Evolutionary conservation across 2,888 invertebrate genomes (phyloP).

Genomic region (Carpatolechia fugitivella): DNA sequence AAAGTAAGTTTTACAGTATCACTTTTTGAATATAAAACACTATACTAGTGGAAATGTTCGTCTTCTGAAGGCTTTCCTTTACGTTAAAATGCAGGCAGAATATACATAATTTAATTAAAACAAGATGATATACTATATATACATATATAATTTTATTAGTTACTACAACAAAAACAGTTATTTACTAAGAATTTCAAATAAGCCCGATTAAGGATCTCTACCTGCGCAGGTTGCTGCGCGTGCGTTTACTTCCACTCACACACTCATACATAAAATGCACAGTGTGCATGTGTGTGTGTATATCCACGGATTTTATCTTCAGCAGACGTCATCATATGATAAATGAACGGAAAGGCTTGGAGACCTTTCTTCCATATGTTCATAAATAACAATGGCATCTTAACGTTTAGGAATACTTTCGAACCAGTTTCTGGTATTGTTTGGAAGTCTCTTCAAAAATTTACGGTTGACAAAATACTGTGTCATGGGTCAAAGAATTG

Average conservation of each 20-base stretch:
- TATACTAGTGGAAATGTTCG: too few relatives aligned
- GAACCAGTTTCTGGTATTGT: slow-evolving; percentile 33
- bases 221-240: slow-evolving; percentile 32
- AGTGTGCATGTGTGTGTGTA: slow-evolving; percentile 34
- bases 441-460: slow-evolving; percentile 23
- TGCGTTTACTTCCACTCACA: not conserved
- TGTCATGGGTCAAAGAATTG: slow-evolving; percentile 29
- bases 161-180: slow-evolving; percentile 30
- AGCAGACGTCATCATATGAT: slow-evolving; percentile 60
- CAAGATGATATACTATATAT: too few relatives aligned
- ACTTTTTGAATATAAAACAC: too few relatives aligned
- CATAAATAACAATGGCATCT: slow-evolving; percentile 58
- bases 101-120: too few relatives aligned
- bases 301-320: slow-evolving; percentile 60
- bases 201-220: slow-evolving; percentile 36
- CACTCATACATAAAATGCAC: slow-evolving; percentile 12
- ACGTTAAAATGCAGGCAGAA: too few relatives aligned
- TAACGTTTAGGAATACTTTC: slow-evolving; percentile 47
- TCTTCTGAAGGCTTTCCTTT: too few relatives aligned
- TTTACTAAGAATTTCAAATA: slow-evolving; percentile 40
- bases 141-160: too few relatives aligned
- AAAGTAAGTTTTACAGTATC: too few relatives aligned
- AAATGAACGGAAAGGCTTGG: slow-evolving; percentile 63
- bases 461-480: slow-evolving; percentile 22
- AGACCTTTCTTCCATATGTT: slow-evolving; percentile 57